These are phyloP conservation scores for Streptopelia turtur DNA, from an alignment of 2,797 vertebrate genomes.

Conservation along the genomic window DNA sequence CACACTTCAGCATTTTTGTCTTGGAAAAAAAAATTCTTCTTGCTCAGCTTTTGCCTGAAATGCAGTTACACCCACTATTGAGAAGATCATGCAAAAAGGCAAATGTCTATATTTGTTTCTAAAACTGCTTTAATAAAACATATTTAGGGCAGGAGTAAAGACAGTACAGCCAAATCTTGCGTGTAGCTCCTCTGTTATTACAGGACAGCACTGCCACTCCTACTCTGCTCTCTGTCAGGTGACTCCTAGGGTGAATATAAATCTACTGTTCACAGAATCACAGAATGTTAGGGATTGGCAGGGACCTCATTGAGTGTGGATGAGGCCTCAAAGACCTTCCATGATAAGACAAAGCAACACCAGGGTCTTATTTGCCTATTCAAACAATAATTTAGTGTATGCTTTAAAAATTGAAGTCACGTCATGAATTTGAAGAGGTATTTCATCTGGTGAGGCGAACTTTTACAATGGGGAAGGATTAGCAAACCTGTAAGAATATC, in stretches of 20 bases:
- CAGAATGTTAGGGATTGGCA: too few species aligned
- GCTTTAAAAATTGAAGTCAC: neutral
- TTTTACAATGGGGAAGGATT: neutral
- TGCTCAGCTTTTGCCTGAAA: neutral
- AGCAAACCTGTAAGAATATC: neutral
- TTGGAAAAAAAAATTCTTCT: neutral
- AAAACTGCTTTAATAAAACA: neutral
- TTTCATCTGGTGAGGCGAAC: neutral
- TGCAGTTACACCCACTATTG: neutral
- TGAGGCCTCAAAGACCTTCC: slow-evolving; percentile 1
- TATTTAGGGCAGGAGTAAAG: neutral
- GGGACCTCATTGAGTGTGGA: neutral
- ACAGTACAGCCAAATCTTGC: neutral
- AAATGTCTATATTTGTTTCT: neutral
- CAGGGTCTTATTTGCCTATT: neutral
- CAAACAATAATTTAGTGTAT: neutral
- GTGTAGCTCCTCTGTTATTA: neutral
- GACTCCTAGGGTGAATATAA: neutral
- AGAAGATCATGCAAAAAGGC: neutral
- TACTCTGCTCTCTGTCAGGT: neutral
- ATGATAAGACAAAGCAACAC: neutral
- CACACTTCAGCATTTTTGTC: neutral
- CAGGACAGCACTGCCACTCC: neutral
- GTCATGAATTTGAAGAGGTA: neutral
- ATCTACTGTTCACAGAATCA: neutral